Base-by-base conservation (phyloP, 2,113 vertebrate species). In the Eublepharis macularius region DNA sequence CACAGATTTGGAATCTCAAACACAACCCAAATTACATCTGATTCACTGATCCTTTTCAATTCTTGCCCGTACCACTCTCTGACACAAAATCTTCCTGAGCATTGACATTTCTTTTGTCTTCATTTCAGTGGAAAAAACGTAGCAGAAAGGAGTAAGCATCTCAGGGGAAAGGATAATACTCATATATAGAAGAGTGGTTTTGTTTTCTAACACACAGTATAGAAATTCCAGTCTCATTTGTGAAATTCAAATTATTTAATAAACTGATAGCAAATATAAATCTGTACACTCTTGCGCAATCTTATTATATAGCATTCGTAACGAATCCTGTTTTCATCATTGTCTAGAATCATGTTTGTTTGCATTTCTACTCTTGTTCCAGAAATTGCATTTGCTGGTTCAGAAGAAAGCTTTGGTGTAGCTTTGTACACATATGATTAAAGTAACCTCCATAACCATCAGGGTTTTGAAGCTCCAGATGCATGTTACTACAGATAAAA, bases 31-130 rank as follows among this genome's bases (percentile, higher is more conserved):
- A 98, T 99, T 98, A 98, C 96, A 95, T 98, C 96, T 96, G 95
- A 97, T 94, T 98, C 97, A 98, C 97, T 97, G 98, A 97, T 95
- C 95, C 97, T 94, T 98, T 98, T 98, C 97, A 97, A 91, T 86
- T 94, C 93, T 94, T 93, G 92, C 94, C 93, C 94, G 93, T 94
- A 93, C 95, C 90, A 89, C 84, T 81, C 92, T 92, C 89, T 93
- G 95, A 94, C 94, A 97, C 96, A 97, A 97, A 98, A 95, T 92
- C 94, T 94, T 88, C 95, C 95, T 96, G 93, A 94, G 92, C 95
- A 96, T 94, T 92, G 94, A 96, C 86, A 92, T 93, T 92, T 91
- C 92, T 94, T 97, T 95, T 97, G 95, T 97, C 95, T 95, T 95
- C 94, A 90, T 93, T 93, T 91, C 91, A 95, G 95, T 87, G 93